Percentiles rank a stretch among this genome's conserved stretches.
Conservation (phyloP, 2,113 vertebrate species). For the Fulica atra region DNA sequence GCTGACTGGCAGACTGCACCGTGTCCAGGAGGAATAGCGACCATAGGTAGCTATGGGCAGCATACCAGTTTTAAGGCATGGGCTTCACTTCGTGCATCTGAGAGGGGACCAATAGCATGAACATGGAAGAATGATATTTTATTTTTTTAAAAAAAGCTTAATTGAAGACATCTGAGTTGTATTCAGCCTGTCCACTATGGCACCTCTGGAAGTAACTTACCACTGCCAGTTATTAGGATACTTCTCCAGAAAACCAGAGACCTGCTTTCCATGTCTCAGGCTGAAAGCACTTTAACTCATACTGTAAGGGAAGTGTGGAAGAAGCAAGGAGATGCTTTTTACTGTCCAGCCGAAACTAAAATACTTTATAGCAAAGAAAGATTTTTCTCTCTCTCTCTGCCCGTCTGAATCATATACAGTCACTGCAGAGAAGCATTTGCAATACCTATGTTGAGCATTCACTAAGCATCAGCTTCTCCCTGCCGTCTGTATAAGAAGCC, state of each 20-base stretch:
- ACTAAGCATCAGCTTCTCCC: neutral
- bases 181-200: neutral
- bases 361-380: neutral
- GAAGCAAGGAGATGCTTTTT: neutral
- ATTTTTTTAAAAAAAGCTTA: neutral
- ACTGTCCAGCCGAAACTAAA: neutral
- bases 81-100: neutral
- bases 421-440: neutral
- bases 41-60: neutral
- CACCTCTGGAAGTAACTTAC: neutral
- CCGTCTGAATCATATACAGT: neutral
- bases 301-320: neutral
- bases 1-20: neutral
- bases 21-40: neutral
- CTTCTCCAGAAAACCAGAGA: neutral
- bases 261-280: neutral
- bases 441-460: neutral
- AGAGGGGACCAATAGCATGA: neutral
- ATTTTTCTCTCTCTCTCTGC: neutral
- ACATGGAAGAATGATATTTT: neutral
- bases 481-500: neutral
- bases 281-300: neutral
- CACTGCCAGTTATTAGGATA: neutral
- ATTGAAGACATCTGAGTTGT: neutral
- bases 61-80: neutral